A percentile compares a stretch with the other conserved stretches of the same genome.
Evolutionary conservation across 2,797 vertebrate genomes (phyloP).

Genomic region (Microchirus variegatus): DNA sequence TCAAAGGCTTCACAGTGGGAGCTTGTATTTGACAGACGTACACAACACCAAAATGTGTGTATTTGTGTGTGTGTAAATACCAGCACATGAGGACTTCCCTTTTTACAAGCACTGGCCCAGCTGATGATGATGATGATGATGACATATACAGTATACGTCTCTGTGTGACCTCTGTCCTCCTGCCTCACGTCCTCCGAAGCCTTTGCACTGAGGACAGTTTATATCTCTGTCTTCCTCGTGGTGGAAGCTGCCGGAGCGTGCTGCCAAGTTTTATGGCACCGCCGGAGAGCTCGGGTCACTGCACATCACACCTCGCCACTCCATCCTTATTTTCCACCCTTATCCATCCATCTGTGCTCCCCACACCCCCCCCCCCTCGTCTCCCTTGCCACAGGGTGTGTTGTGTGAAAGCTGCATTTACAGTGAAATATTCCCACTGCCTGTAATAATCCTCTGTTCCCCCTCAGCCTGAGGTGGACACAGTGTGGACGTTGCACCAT

Average conservation of each 20-base stretch:
- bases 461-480: slow-evolving; percentile 11
- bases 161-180: slow-evolving; percentile 47
- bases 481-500: slow-evolving; percentile 20
- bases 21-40: too few species aligned
- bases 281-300: slow-evolving; percentile 59
- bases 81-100: too few species aligned
- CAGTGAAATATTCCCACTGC: slow-evolving; percentile 23
- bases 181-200: slow-evolving; percentile 24
- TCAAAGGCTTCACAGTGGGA: too few species aligned
- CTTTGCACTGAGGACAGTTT: slow-evolving; percentile 28
- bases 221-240: slow-evolving; percentile 23
- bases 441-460: background rate
- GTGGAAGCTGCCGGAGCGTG: slow-evolving; percentile 39
- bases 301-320: slow-evolving; percentile 67
- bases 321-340: slow-evolving; percentile 20
- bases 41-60: too few species aligned
- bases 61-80: too few species aligned
- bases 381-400: slow-evolving; percentile 15
- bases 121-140: background rate
- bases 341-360: slow-evolving; percentile 35
- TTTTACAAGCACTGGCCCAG: background rate
- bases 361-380: background rate
- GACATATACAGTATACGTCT: slow-evolving; percentile 4
- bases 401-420: slow-evolving; percentile 38
- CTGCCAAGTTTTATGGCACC: slow-evolving; percentile 47